Conservation (phyloP, 2,113 vertebrate genomes). For the Jaculus jaculus region DNA sequence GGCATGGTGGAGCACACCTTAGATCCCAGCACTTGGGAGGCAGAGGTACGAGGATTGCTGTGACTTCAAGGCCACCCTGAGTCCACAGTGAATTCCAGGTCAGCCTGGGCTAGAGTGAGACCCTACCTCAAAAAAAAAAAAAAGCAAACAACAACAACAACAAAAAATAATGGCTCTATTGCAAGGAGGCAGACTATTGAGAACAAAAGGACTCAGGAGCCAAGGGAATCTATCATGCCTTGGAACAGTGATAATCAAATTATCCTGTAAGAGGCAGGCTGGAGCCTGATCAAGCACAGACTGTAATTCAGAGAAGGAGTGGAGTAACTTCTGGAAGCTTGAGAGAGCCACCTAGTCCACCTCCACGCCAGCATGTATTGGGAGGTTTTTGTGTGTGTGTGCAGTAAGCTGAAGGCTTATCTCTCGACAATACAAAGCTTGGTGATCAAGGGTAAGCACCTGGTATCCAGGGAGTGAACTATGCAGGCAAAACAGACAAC, state of each 20-base stretch:
- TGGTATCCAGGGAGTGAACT: background rate
- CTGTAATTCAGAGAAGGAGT: background rate
- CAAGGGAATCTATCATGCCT: background rate
- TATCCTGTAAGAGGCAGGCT: background rate
- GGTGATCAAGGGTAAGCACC: background rate
- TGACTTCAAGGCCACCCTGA: too few species aligned
- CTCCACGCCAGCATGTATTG: background rate
- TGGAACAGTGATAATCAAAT: background rate
- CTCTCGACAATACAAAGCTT: background rate
- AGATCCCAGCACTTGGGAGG: too few species aligned
- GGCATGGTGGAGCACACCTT: too few species aligned
- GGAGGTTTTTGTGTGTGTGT: background rate
- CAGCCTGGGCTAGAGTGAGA: too few species aligned
- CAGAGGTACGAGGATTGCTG: too few species aligned
- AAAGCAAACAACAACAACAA: too few species aligned
- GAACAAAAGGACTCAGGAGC: background rate
- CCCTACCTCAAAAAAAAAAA: too few species aligned
- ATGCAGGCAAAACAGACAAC: background rate
- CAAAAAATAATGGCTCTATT: background rate
- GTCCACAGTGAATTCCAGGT: too few species aligned
- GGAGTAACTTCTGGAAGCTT: background rate
- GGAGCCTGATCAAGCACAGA: background rate
- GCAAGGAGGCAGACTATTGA: background rate
- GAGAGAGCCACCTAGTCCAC: background rate
- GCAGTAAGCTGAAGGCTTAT: background rate